Conservation (phyloP, 2,113 vertebrate genomes). For the Amblyornis subalaris region DNA sequence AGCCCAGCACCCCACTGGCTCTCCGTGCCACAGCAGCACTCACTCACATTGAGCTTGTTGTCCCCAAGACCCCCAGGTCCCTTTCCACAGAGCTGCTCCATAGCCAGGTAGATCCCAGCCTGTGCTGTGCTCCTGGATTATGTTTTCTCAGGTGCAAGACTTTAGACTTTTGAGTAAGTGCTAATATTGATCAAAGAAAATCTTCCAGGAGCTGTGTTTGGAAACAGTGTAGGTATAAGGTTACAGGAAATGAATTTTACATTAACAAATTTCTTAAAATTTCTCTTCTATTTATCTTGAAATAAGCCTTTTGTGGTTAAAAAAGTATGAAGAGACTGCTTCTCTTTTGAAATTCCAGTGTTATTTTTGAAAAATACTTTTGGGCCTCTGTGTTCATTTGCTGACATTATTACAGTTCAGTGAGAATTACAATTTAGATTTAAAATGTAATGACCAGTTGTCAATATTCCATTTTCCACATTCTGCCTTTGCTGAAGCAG, state of each 20-base stretch:
- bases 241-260: background rate
- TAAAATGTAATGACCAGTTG: background rate
- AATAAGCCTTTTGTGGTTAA: background rate
- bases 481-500: background rate
- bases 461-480: background rate
- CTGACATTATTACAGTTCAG: background rate
- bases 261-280: background rate
- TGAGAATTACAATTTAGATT: background rate
- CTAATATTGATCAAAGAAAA: background rate
- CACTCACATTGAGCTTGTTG: background rate
- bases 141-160: background rate
- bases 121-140: background rate
- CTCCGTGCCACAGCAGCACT: background rate
- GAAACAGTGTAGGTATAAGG: background rate
- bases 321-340: background rate
- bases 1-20: accelerated
- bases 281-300: background rate
- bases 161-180: background rate
- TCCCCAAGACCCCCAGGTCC: too few relatives aligned
- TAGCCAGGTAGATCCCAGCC: background rate
- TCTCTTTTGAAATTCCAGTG: background rate
- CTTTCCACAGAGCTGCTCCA: background rate
- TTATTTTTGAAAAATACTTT: background rate
- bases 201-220: background rate
- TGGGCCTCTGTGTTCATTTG: background rate